phyloP scores from a whole-genome alignment of 2,113 vertebrate species.

The Caranx ignobilis region DNA sequence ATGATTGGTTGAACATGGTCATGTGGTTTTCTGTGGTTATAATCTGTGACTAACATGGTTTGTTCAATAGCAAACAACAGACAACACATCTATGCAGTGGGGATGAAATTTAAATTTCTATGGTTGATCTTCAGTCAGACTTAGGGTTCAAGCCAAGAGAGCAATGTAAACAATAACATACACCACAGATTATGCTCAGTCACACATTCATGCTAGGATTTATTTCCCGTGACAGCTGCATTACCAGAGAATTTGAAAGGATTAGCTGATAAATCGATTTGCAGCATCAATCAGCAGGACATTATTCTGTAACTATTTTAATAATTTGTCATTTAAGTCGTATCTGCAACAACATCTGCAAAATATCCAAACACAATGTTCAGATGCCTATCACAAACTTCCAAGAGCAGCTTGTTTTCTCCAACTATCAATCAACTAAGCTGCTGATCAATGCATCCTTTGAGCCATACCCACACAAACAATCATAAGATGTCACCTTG shows the following conservation, averaged over 20 bases:
- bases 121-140: slow-evolving; percentile 4
- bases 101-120: slow-evolving; percentile 3
- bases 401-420: too few species aligned
- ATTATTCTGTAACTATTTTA: background rate
- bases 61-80: slow-evolving; percentile 2
- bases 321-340: too few species aligned
- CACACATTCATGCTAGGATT: background rate
- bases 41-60: slow-evolving; percentile 24
- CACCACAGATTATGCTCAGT: background rate
- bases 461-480: background rate
- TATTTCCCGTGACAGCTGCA: slow-evolving; percentile 3
- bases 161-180: background rate
- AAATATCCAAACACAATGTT: background rate
- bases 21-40: slow-evolving; percentile 27
- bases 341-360: background rate
- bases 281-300: too few species aligned
- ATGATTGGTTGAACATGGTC: slow-evolving; percentile 3
- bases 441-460: too few species aligned
- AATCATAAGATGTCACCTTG: background rate
- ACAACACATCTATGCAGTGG: background rate
- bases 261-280: background rate
- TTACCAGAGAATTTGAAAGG: background rate
- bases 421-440: background rate
- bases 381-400: too few species aligned
- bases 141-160: background rate